Evolutionary conservation across 2,888 invertebrate species (phyloP), one percentile per base, ranked within the genome.

Genomic region (Patella depressa): DNA sequence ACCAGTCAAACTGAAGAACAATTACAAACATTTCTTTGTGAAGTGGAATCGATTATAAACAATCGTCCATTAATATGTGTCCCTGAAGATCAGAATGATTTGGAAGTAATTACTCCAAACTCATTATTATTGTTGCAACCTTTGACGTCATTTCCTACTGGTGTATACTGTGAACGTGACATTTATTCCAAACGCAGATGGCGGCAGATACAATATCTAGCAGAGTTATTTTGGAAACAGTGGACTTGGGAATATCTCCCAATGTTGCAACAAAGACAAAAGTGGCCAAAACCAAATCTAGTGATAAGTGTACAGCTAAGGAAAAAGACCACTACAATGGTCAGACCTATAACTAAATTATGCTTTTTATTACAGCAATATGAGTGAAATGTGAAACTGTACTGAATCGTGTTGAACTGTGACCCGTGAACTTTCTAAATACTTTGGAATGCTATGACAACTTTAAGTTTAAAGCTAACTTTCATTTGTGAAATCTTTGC

Each of bases 31-130:
- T 71, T 83, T 4, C 54, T 83, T 59, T 81, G 80, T 53, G 82
- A 83, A 71, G 72, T 79, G 17, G 81, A 81, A 72, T 19, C 73
- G 12, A 79, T 82, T 12, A 15, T 84, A 19, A 84, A 84, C 69
- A 71, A 73, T 53, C 70, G 84, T 24, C 82, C 84, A 14, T 75
- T 81, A 14, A 81, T 82, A 0, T 57, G 19, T 12, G 65, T 54
- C 4, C 73, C 79, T 17, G 78, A 83, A 73, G 29, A 75, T 55
- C 71, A 9, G 17, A 69, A 59, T 53, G 80, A 81, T 73, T 59
- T 76, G 17, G 76, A 79, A 59, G 76, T 81, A 12, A 59, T 83
- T 1, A 82, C 82, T n/a, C n/a, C n/a, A n/a, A n/a, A n/a, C n/a
- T n/a, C n/a, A n/a, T n/a, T n/a, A n/a, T n/a, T n/a, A n/a, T 15